Percentiles rank a stretch among this genome's conserved stretches.
Evolutionary conservation across 2,888 invertebrate genomes (phyloP).

Genomic region (Cotesia congregata): DNA sequence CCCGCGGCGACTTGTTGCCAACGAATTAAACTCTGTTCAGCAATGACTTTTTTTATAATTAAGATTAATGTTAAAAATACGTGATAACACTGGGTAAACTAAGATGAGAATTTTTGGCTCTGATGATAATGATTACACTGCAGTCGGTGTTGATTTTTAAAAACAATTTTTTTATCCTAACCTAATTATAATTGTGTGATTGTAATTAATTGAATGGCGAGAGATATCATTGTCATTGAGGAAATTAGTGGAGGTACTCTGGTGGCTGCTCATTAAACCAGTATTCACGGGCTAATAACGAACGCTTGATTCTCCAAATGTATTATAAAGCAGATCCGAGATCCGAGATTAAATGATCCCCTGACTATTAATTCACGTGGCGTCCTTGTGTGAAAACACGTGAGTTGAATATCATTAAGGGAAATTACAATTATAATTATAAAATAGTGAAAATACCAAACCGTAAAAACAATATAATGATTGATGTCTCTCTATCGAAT

Average conservation of each 20-base stretch:
- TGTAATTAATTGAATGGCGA: background rate
- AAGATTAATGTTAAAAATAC: background rate
- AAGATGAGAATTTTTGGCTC: too few species aligned
- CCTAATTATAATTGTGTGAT: background rate
- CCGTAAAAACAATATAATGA: too few species aligned
- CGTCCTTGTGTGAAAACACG: background rate
- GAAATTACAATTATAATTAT: background rate
- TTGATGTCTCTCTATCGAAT: too few species aligned
- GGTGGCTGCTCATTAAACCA: constrained; percentile 27
- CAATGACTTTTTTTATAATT: constrained; percentile 1
- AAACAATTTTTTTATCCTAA: too few species aligned
- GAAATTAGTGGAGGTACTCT: constrained; percentile 25
- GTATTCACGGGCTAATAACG: constrained; percentile 25
- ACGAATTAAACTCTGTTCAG: constrained; percentile 1
- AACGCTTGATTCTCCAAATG: constrained; percentile 20
- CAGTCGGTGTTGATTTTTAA: too few species aligned
- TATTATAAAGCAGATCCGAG: constrained; percentile 14
- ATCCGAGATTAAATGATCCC: constrained; percentile 52
- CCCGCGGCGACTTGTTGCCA: constrained; percentile 27
- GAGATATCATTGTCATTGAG: background rate
- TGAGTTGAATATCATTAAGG: background rate
- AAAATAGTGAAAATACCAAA: too few species aligned
- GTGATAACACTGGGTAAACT: background rate
- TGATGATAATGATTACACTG: too few species aligned
- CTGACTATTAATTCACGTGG: background rate